Percentiles rank a stretch among this genome's conserved stretches.
phyloP scores from a whole-genome alignment of 2,113 vertebrate species.

The Stomatorhinus ivindoensis region DNA sequence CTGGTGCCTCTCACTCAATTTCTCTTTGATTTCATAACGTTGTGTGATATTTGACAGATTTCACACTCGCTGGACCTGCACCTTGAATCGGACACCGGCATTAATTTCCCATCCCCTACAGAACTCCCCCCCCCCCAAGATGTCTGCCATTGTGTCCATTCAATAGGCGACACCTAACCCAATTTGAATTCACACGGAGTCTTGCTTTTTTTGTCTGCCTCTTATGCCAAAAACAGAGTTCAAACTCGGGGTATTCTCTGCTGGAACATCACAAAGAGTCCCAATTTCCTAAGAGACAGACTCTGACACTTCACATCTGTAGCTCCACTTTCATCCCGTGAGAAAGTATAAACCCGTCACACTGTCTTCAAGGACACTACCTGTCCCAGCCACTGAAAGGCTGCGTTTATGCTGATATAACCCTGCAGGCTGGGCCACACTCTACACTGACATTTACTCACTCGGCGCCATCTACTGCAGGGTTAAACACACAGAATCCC shows the following conservation, averaged over 20 bases:
- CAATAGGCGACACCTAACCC: slow-evolving; percentile 11
- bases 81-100: background rate
- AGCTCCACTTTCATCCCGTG: slow-evolving; percentile 1
- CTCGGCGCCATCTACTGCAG: background rate
- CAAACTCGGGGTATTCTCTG: slow-evolving; percentile 9
- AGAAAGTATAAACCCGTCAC: background rate
- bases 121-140: background rate
- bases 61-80: slow-evolving; percentile 17
- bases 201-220: background rate
- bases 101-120: background rate
- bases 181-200: background rate
- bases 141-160: slow-evolving; percentile 4
- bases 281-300: slow-evolving; percentile 21
- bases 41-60: slow-evolving; percentile 35
- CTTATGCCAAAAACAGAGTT: slow-evolving; percentile 21
- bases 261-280: slow-evolving; percentile 21
- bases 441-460: background rate
- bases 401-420: slow-evolving; percentile 1
- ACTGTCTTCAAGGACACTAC: slow-evolving; percentile 6
- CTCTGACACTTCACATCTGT: slow-evolving; percentile 11
- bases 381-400: background rate
- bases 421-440: background rate
- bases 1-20: slow-evolving; percentile 10
- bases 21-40: slow-evolving; percentile 48
- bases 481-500: background rate